Percentiles rank a stretch among this genome's conserved stretches.
These are phyloP conservation scores for Pelusios castaneus DNA, from an alignment of 2,113 vertebrate genomes.

Conservation along the genomic window DNA sequence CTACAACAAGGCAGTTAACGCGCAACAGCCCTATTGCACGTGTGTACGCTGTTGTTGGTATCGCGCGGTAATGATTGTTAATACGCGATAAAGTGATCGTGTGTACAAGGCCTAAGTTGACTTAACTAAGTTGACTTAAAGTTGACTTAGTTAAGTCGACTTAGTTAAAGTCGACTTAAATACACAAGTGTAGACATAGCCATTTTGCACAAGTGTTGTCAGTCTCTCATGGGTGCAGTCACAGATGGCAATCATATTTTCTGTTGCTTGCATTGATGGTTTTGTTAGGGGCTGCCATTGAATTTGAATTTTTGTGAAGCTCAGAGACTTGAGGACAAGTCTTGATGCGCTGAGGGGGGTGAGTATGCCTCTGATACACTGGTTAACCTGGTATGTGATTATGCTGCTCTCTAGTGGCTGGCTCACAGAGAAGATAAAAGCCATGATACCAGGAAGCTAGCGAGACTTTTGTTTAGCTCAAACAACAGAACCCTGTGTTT, in stretches of 20 bases:
- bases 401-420: conserved; percentile 67
- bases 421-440: neutral
- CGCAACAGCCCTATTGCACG: no score
- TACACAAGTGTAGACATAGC: no score
- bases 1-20: no score
- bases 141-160: no score
- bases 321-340: neutral
- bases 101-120: no score
- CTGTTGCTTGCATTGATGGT: neutral
- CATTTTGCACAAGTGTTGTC: neutral
- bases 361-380: neutral
- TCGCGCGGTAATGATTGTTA: no score
- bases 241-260: neutral
- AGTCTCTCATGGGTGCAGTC: neutral
- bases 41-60: no score
- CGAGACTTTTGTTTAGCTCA: neutral
- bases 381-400: neutral
- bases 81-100: no score
- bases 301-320: neutral
- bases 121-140: no score
- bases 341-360: neutral
- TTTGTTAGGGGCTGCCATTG: neutral
- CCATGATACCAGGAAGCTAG: neutral
- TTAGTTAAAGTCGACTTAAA: no score
- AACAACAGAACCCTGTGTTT: neutral